Percentiles rank a stretch among this genome's conserved stretches.
phyloP scores from a whole-genome alignment of 1,140 invertebrate genomes.

The Sarcophaga bullata region DNA sequence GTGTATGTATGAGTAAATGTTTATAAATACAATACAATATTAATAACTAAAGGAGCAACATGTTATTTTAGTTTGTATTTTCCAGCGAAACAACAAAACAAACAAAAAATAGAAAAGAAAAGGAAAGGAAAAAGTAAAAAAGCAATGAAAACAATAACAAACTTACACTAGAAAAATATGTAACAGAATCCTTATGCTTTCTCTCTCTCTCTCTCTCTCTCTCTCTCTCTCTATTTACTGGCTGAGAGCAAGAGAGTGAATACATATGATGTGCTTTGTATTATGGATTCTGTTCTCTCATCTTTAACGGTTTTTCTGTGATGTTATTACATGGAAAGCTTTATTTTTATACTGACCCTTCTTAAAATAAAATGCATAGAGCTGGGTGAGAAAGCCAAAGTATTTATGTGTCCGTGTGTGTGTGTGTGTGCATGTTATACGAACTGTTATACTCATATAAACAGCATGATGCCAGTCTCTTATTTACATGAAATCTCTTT shows the following conservation, averaged over 20 bases:
- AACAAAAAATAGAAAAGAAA: neutral
- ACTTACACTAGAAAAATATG: neutral
- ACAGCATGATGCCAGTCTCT: neutral
- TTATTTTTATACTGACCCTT: neutral
- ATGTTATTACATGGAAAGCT: no score
- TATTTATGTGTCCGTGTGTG: neutral
- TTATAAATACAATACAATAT: neutral
- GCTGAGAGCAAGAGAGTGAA: neutral
- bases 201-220: neutral
- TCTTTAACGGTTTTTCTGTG: no score
- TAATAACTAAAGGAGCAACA: constrained; percentile 23
- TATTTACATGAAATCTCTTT: no score
- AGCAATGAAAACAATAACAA: neutral
- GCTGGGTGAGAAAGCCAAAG: neutral
- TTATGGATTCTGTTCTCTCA: no score
- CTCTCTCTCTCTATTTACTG: neutral
- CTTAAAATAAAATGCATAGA: neutral
- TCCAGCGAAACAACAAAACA: neutral
- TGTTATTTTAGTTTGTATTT: constrained; percentile 33
- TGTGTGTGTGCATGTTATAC: neutral
- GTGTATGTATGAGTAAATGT: neutral
- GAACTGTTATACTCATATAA: neutral
- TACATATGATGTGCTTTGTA: no score
- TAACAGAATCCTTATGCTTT: neutral
- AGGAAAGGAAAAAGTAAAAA: no score